Conservation (phyloP, 2,113 vertebrate species). For the Centropus unirufus region DNA sequence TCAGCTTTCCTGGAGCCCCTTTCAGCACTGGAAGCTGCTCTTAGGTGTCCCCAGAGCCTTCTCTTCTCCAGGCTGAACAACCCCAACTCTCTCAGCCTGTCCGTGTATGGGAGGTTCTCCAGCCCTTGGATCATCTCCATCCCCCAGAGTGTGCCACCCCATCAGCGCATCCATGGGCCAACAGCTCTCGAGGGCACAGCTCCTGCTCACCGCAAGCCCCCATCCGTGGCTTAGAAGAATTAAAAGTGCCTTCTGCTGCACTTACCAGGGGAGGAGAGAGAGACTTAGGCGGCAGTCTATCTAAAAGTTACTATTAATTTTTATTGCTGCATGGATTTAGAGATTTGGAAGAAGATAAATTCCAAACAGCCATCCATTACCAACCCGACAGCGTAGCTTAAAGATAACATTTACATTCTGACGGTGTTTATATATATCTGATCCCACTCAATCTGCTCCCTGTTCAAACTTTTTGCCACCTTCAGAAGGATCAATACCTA, state of each 20-base stretch:
- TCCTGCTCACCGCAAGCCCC: neutral
- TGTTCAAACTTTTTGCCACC: conserved; percentile 67
- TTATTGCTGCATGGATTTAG: conserved; percentile 63
- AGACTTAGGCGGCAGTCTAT: neutral
- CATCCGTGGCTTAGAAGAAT: neutral
- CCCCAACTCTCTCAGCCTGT: too few relatives aligned
- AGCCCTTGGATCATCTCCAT: too few relatives aligned
- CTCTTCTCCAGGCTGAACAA: too few relatives aligned
- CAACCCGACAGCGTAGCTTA: conserved; percentile 64
- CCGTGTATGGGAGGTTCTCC: too few relatives aligned
- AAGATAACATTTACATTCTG: conserved; percentile 80
- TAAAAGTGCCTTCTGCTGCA: neutral
- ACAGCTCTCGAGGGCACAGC: rapidly evolving
- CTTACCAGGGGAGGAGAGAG: neutral
- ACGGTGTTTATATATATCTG: conserved; percentile 53
- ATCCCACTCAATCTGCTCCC: conserved; percentile 72
- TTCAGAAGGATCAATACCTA: conserved; percentile 84
- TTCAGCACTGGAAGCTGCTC: too few relatives aligned
- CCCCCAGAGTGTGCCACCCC: neutral
- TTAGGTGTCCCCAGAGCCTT: too few relatives aligned
- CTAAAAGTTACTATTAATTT: conserved; percentile 71
- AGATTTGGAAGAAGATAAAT: conserved; percentile 74
- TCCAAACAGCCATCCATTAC: conserved; percentile 68
- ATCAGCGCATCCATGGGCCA: rapidly evolving
- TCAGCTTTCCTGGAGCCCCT: too few relatives aligned